Evolutionary conservation across 2,113 vertebrate genomes (phyloP).

Genomic region (Mirza zaza): DNA sequence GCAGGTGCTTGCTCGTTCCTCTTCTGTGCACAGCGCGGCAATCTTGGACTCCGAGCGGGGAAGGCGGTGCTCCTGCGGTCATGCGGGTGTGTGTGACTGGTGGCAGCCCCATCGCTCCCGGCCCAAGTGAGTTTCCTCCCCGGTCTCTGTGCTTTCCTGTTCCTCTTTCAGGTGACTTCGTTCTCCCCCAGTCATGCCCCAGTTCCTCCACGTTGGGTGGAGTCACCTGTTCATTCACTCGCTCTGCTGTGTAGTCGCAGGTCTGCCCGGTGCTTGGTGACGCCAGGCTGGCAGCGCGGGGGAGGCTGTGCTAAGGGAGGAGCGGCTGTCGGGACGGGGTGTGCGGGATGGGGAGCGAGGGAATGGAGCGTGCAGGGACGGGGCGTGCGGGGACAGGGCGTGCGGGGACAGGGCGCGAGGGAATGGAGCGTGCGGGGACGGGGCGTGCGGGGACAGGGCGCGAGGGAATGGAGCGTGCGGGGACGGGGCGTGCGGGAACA

Average conservation of each 20-base stretch:
- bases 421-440: not conserved
- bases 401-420: no score
- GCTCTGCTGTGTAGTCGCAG: not conserved
- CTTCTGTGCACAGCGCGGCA: not conserved
- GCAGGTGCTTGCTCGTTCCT: not conserved
- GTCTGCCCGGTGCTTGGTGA: not conserved
- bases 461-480: fast-evolving
- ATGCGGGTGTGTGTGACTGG: not conserved
- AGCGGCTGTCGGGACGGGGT: no score
- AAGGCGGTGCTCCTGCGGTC: not conserved
- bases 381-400: no score
- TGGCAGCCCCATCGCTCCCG: not conserved
- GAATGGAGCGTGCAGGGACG: no score
- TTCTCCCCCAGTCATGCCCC: not conserved
- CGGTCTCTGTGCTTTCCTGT: not conserved
- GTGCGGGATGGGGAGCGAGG: no score
- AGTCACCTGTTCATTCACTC: not conserved
- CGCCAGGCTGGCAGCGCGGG: not conserved
- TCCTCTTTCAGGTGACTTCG: not conserved
- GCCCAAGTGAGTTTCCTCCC: not conserved
- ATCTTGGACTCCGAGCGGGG: slow-evolving; percentile 36
- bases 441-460: not conserved
- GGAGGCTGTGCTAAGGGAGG: not conserved
- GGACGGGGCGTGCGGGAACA: not conserved
- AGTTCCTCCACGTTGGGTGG: not conserved